phyloP scores from a whole-genome alignment of 2,888 invertebrate genomes.

The Diogma glabrata region DNA sequence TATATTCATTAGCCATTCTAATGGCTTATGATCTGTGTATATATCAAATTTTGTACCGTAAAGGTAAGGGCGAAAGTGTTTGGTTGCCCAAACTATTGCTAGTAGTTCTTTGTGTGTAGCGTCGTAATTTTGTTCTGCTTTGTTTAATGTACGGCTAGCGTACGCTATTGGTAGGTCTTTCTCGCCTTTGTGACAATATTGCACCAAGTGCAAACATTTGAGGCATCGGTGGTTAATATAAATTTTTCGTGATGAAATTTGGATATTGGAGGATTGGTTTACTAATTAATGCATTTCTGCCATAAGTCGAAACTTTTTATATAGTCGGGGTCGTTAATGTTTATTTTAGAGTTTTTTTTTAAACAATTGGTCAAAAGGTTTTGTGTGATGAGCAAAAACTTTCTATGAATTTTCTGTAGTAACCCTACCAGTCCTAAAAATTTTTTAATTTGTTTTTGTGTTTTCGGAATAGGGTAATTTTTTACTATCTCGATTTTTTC shows the following conservation, averaged over 20 bases:
- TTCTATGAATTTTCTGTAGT: too few species aligned
- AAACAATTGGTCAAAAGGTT: too few species aligned
- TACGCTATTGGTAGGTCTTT: not conserved
- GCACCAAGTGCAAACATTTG: not conserved
- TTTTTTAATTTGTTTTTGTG: too few species aligned
- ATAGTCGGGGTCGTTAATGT: not conserved
- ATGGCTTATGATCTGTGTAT: conserved; percentile 23
- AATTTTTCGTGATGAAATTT: too few species aligned
- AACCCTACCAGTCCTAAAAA: too few species aligned
- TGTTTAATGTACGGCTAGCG: not conserved
- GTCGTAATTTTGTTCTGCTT: not conserved
- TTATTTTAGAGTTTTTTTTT: not conserved
- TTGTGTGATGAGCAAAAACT: not conserved
- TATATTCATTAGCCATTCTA: conserved; percentile 12
- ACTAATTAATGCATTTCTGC: too few species aligned
- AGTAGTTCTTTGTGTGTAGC: not conserved
- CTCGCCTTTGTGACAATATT: not conserved
- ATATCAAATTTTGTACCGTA: conserved; percentile 22
- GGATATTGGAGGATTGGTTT: too few species aligned
- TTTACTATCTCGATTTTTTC: too few species aligned
- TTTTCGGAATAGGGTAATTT: too few species aligned
- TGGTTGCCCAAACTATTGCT: too few species aligned
- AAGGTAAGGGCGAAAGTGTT: conserved; percentile 23
- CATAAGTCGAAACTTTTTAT: not conserved
- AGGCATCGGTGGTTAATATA: not conserved